phyloP scores from a whole-genome alignment of 2,797 vertebrate species.

The Helicolenus hilgendorfi region DNA sequence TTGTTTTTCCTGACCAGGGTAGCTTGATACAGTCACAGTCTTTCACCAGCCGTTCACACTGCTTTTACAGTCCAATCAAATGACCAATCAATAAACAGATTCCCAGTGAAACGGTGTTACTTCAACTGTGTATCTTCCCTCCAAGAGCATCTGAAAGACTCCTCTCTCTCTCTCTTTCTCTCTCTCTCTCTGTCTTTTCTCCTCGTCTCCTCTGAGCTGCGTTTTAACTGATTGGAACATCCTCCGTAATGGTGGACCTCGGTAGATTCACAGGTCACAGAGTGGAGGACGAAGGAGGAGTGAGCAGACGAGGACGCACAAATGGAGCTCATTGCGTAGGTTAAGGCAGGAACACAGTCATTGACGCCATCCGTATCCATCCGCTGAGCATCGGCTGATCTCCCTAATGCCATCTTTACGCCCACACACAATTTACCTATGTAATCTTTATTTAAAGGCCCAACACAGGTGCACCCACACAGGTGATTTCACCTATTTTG shows the following conservation, averaged over 20 bases:
- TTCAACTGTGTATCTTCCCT: conserved; percentile 8
- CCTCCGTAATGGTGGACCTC: conserved; percentile 47
- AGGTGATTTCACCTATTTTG: conserved; percentile 34
- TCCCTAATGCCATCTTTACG: conserved; percentile 41
- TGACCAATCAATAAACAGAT: conserved; percentile 51
- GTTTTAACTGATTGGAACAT: conserved; percentile 56
- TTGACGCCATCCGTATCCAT: conserved; percentile 40
- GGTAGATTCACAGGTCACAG: conserved; percentile 66
- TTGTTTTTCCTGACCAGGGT: neutral
- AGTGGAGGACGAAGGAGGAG: conserved; percentile 37
- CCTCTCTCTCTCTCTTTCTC: neutral
- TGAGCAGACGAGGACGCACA: conserved; percentile 42
- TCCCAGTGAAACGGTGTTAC: neutral
- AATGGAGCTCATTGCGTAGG: conserved; percentile 50
- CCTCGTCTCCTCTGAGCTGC: conserved; percentile 42
- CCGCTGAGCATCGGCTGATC: conserved; percentile 33
- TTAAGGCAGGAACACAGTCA: conserved; percentile 31
- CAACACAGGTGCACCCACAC: conserved; percentile 22
- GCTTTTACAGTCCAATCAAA: conserved; percentile 23
- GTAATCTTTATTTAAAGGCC: conserved; percentile 64
- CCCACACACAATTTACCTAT: conserved; percentile 57
- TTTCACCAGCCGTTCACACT: conserved; percentile 21
- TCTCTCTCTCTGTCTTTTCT: neutral
- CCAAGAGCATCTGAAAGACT: conserved; percentile 8
- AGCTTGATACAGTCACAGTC: conserved; percentile 17